A percentile compares a stretch with the other conserved stretches of the same genome.
phyloP scores from a whole-genome alignment of 2,888 invertebrate species.

The Cephalotes varians region DNA sequence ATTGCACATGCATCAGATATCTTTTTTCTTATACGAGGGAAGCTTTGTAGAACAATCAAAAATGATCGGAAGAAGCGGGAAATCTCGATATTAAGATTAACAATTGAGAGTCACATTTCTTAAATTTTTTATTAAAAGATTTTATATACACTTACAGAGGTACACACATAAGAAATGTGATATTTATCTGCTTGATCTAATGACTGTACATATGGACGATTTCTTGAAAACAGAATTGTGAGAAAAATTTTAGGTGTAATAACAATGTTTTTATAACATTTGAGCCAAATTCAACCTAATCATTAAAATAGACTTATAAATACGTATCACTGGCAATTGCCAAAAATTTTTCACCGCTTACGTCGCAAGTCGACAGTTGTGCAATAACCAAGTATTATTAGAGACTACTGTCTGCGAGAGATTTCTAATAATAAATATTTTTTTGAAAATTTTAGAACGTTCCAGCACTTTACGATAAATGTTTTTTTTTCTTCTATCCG shows the following conservation, averaged over 20 bases:
- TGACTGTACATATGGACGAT: not conserved
- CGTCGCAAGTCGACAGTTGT: slow-evolving; percentile 22
- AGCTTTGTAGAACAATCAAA: no score
- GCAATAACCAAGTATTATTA: slow-evolving; percentile 42
- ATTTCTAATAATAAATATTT: slow-evolving; percentile 34
- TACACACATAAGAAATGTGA: no score
- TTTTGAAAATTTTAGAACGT: not conserved
- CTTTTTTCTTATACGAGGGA: no score
- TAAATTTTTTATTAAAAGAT: no score
- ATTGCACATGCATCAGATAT: no score
- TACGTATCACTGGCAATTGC: slow-evolving; percentile 11
- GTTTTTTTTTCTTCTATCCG: not conserved
- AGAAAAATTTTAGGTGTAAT: not conserved
- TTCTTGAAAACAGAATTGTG: not conserved
- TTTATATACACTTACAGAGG: no score
- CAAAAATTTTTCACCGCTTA: slow-evolving; percentile 14
- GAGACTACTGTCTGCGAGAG: not conserved
- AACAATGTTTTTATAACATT: not conserved
- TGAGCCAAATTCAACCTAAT: not conserved
- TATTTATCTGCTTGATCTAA: no score
- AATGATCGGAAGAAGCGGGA: no score
- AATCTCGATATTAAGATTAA: no score
- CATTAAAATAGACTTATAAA: slow-evolving; percentile 18
- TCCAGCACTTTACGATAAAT: not conserved
- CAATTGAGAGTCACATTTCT: no score